Conservation (phyloP, 2,113 vertebrate genomes). For the Eurypyga helias region DNA sequence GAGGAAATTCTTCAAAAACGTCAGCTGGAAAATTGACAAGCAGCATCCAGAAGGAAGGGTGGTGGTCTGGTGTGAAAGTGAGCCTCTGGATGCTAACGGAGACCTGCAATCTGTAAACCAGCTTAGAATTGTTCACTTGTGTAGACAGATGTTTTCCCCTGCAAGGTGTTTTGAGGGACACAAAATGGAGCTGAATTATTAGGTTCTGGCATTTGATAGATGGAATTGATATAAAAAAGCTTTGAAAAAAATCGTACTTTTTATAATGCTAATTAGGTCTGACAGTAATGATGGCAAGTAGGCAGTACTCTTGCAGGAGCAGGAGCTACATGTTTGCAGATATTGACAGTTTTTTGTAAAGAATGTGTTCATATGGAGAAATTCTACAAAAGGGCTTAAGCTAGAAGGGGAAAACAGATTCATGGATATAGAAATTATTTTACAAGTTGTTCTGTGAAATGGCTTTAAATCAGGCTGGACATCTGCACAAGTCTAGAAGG, state of each 20-base stretch:
- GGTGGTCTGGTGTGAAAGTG: not conserved
- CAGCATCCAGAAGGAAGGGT: not conserved
- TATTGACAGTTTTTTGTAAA: not conserved
- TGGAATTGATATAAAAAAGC: not conserved
- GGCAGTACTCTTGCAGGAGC: not conserved
- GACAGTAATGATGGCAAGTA: conserved; percentile 35
- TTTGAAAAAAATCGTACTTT: not conserved
- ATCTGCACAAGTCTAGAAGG: not conserved
- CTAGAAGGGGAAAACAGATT: not conserved
- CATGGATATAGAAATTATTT: not conserved
- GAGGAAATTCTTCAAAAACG: not conserved
- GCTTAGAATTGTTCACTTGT: not conserved
- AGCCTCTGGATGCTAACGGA: not conserved
- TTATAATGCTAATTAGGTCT: conserved; percentile 29
- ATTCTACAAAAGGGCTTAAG: not conserved
- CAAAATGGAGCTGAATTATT: not conserved
- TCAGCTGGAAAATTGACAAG: not conserved
- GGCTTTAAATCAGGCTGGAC: not conserved
- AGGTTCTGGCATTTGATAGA: conserved; percentile 36
- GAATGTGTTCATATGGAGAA: not conserved
- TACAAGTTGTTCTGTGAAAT: not conserved
- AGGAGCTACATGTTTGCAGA: conserved; percentile 42
- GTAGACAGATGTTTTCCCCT: not conserved
- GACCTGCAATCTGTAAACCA: not conserved
- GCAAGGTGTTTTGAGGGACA: not conserved